Base-by-base conservation (phyloP, 1,140 invertebrate genomes). In the Drosophila willistoni region DNA sequence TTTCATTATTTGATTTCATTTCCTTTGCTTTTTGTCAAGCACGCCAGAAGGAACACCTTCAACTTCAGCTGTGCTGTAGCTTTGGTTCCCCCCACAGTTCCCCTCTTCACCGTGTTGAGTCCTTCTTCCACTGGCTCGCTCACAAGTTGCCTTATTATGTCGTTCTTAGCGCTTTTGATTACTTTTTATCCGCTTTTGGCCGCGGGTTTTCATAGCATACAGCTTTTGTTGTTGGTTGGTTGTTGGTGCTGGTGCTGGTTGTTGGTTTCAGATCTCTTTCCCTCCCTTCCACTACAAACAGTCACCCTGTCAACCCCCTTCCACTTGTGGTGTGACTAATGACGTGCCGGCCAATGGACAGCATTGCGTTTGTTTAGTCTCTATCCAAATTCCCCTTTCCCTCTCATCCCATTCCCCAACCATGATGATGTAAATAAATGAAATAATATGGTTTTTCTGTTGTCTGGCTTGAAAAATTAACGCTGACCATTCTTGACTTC, bases 141-240 rank as follows among this genome's bases (percentile, higher is more conserved):
- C 29, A 29, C 47, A 62, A 77, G 77, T 87, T 71, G 76, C 81
- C 86, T 90, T 80, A 90, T 90, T 90, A 90, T 86, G 82, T 90
- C 87, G 81, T 90, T 90, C 86, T 90, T 86, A 90, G 77, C 79
- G 73, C 87, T 90, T 90, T 90, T 90, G 86, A 86, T 86, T 82
- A 82, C 86, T 86, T 90, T 90, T 86, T 86, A 90, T 81, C 81
- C 81, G 85, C 73, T 79, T 51, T 85, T 85, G 72, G 74, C 67
- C 72, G 84, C 77, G 73, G 71, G 71, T 84, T 73, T 51, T 75
- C 63, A 81, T 77, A 81, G 78, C 73, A 62, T 51, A 79, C 60
- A 73, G 61, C 70, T 64, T 68, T 71, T 63, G 17, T 44, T 51
- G 44, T 12, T 22, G 17, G 17, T 47, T 25, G 22, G 44, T 71